Evolutionary conservation across 2,113 vertebrate species (phyloP).

Genomic region (Psammodynastes pulverulentus): DNA sequence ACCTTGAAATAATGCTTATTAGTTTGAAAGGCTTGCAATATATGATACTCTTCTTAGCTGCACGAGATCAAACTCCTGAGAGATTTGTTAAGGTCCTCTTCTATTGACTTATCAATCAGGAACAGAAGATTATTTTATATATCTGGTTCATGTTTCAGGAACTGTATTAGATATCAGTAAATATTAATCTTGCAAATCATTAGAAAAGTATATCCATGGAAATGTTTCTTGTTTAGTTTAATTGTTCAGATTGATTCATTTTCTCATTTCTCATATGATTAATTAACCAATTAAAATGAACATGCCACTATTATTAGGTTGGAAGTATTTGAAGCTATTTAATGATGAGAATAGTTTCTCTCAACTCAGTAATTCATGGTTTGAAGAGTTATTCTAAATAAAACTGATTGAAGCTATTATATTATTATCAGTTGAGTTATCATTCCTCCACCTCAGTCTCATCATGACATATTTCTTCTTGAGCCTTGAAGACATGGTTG

Average conservation of each 20-base stretch:
- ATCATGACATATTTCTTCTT: not conserved
- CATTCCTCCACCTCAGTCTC: not conserved
- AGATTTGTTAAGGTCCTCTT: constrained; percentile 5
- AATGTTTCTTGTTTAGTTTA: constrained; percentile 56
- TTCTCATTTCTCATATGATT: not conserved
- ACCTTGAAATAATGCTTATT: not conserved
- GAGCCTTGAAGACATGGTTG: not conserved
- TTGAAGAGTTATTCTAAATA: not conserved
- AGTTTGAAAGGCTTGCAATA: constrained; percentile 10
- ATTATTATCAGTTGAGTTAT: not conserved
- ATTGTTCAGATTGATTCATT: constrained; percentile 7
- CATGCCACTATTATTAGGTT: not conserved
- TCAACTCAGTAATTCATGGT: not conserved
- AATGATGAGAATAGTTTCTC: constrained; percentile 1
- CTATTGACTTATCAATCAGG: constrained; percentile 4
- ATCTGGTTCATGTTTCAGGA: constrained; percentile 33
- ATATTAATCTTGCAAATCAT: constrained; percentile 29
- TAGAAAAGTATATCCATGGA: constrained; percentile 45
- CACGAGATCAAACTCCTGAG: not conserved
- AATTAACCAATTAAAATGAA: constrained; percentile 23
- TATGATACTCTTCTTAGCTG: not conserved
- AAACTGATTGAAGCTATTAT: not conserved
- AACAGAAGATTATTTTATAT: constrained; percentile 31
- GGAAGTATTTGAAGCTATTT: constrained; percentile 10
- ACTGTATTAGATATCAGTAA: constrained; percentile 41